phyloP scores from a whole-genome alignment of 2,888 invertebrate species.

The Drosophila helvetica region DNA sequence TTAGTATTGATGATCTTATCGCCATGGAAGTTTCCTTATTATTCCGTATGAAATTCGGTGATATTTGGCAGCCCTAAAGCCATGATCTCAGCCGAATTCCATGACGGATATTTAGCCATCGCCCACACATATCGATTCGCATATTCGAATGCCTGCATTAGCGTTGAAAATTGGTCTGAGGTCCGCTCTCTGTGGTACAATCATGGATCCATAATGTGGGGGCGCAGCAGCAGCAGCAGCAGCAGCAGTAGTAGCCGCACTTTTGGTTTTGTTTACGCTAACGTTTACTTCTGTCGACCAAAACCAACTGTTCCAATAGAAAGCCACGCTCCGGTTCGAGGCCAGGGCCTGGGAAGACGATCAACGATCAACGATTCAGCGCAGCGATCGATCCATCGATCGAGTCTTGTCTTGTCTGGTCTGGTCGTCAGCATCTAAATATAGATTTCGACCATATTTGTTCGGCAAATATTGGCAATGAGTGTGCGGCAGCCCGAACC shows the following conservation, averaged over 20 bases:
- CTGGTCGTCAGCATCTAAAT: conserved; percentile 74
- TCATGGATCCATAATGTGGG: conserved; percentile 38
- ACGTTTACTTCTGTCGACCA: conserved; percentile 28
- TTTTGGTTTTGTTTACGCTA: conserved; percentile 41
- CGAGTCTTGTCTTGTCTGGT: conserved; percentile 4
- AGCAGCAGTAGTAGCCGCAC: conserved; percentile 23
- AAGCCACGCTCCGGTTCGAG: conserved; percentile 55
- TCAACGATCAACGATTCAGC: conserved; percentile 11
- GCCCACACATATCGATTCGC: conserved; percentile 21
- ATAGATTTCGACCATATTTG: conserved; percentile 80
- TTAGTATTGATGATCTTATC: not conserved
- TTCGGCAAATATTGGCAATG: conserved; percentile 78
- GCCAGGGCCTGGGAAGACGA: conserved; percentile 50
- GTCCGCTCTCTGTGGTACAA: no score
- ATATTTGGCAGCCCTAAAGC: conserved; percentile 18
- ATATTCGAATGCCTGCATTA: conserved; percentile 17
- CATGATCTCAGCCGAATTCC: conserved; percentile 36
- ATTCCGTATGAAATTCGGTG: not conserved
- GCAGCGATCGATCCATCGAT: conserved; percentile 28
- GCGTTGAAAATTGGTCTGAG: not conserved
- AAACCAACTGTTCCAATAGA: conserved; percentile 75
- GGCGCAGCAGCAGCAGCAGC: conserved; percentile 47
- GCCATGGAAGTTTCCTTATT: not conserved
- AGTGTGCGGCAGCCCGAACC: conserved; percentile 64
- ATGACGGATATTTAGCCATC: conserved; percentile 2